A percentile compares a stretch with the other conserved stretches of the same genome.
Evolutionary conservation across 2,888 invertebrate genomes (phyloP).

Genomic region (Diaphora mendica): DNA sequence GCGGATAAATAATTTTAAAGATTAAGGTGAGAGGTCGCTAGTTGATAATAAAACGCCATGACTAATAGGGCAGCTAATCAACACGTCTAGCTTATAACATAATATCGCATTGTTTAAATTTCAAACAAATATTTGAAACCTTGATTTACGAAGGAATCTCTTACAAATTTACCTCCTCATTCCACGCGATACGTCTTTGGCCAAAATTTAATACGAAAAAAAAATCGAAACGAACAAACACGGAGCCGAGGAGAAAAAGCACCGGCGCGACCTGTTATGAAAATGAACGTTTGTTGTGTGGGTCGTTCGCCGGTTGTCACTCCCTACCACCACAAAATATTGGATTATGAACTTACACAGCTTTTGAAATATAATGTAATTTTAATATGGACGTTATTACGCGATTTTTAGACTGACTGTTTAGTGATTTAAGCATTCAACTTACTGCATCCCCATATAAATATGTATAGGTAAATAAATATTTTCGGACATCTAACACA

Average conservation of each 20-base stretch:
- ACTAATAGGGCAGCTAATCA: no score
- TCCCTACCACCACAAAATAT: slow-evolving; percentile 14
- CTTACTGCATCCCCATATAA: no score
- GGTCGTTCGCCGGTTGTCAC: slow-evolving; percentile 35
- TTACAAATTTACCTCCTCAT: slow-evolving; percentile 6
- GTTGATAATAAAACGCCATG: no score
- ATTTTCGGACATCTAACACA: no score
- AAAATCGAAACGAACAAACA: slow-evolving; percentile 46
- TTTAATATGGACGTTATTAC: not conserved
- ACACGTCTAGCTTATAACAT: no score
- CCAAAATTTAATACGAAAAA: slow-evolving; percentile 38
- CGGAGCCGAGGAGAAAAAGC: slow-evolving; percentile 45
- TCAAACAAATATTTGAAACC: not conserved
- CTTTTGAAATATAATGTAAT: not conserved
- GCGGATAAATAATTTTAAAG: no score
- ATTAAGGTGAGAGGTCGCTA: no score
- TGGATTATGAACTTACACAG: slow-evolving; percentile 20
- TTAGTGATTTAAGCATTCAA: no score
- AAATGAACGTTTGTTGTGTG: slow-evolving; percentile 52
- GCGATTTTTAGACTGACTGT: not conserved
- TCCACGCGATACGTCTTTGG: slow-evolving; percentile 13
- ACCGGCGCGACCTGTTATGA: slow-evolving; percentile 55
- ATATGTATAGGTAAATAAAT: not conserved
- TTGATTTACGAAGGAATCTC: not conserved
- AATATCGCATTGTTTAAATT: not conserved